Evolutionary conservation across 2,888 invertebrate genomes (phyloP).

Genomic region (Dione juno): DNA sequence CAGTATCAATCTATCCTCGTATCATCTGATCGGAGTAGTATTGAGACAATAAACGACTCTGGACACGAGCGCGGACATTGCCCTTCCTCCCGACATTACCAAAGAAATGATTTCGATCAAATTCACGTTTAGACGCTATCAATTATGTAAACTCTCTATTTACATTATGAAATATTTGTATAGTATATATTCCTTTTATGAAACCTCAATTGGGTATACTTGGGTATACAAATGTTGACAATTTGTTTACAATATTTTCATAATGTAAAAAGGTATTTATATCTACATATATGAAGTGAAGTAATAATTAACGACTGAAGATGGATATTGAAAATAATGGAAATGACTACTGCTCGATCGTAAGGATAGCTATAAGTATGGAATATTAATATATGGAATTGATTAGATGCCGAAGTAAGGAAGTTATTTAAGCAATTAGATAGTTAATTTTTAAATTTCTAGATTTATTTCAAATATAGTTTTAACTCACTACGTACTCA

Average conservation of each 20-base stretch:
- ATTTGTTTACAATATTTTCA: neutral
- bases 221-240: neutral
- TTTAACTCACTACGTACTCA: constrained; percentile 40
- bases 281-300: neutral
- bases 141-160: neutral
- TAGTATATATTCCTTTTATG: neutral
- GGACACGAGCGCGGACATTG: constrained; percentile 65
- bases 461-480: constrained; percentile 43
- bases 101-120: constrained; percentile 76
- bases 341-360: constrained; percentile 26
- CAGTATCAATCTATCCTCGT: constrained; percentile 68
- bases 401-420: constrained; percentile 57
- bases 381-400: constrained; percentile 60
- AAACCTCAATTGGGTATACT: neutral
- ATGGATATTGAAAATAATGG: constrained; percentile 13
- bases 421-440: constrained; percentile 46
- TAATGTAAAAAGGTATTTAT: constrained; percentile 1
- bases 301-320: constrained; percentile 13
- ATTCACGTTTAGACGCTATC: constrained; percentile 82
- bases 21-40: constrained; percentile 76
- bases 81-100: constrained; percentile 63
- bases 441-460: constrained; percentile 48
- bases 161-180: neutral
- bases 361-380: constrained; percentile 24
- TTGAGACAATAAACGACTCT: constrained; percentile 72